Evolutionary conservation across 2,888 invertebrate genomes (phyloP), one percentile per base, ranked within the genome.

Genomic region (Tenodera sinensis): DNA sequence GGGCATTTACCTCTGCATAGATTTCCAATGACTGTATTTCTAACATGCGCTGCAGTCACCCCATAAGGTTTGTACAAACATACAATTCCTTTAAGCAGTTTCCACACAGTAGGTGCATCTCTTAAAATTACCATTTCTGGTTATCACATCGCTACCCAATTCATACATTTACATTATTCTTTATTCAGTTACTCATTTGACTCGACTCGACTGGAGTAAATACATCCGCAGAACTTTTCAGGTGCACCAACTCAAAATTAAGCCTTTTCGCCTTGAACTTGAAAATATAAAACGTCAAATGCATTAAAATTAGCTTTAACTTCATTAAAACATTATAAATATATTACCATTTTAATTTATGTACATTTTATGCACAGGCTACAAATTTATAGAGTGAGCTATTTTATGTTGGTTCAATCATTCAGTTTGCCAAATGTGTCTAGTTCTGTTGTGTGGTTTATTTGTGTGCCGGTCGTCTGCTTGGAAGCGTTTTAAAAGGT

Each of bases 51-150:
- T 0, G 95, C 93, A 83, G 94, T 93, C 81, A 96, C 93, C 88
- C 95, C 95, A 0, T 96, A 92, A 25, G 97, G 97, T 93, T 98
- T 98, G 91, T 96, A 97, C 25, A 98, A 93, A 93, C 97, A 97
- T 90, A 97, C 93, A 12, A 98, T 92, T 42, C 98, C 98, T 93
- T 96, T 96, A 88, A 98, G 92, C 47, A 94, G 92, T 91, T 95
- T 96, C 93, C 95, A 97, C 4, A 96, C 95, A 20, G 91, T 90
- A n/a, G 91, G 90, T 7, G 93, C 92, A 14, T 91, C 90, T 28
- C 88, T 89, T 83, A 91, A 84, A 7, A 89, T 4, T 28, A 85
- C 83, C 89, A 90, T 90, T 71, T 71, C 54, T 20, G 20, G 0
- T 71, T 20, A 71, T 12, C 54, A 71, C 6, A 20, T 71, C 25